Evolutionary conservation across 2,113 vertebrate genomes (phyloP), one percentile per base, ranked within the genome.

Genomic region (Tinamus guttatus): DNA sequence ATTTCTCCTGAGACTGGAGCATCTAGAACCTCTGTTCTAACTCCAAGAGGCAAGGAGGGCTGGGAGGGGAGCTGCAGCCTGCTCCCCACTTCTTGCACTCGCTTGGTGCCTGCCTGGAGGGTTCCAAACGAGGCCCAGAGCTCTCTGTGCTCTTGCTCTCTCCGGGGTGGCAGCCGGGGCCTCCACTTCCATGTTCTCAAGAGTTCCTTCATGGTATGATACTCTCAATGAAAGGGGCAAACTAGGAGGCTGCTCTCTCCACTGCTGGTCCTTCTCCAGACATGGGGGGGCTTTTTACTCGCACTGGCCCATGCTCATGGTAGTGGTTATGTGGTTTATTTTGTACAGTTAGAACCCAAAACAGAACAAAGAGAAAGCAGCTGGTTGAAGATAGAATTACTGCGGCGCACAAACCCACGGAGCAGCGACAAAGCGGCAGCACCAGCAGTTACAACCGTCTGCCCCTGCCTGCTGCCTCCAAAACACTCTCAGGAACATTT

Each of bases 321-420:
- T 40, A 85, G 43, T 22, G 36, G 13, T 62, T 70, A 38, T 11
- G 13, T 36, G 27, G 41, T 93, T 95, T 96, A 95, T 94, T 95
- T 93, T 93, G 94, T 67, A 95, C 71, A 32, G n/a, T 85, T 85
- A 83, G 68, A 73, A 74, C 80, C 30, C 63, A 85, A 94, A 81
- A 89, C n/a, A 92, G 71, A 87, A 14, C 18, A 59, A 4, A 78
- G 69, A 77, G 34, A 77, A 71, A 17, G 76, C 79, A 85, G 43
- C 58, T 64, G 49, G 22, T 34, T 34, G 47, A 49, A 24, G 49
- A 21, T 69, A 34, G 27, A 59, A 45, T 80, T 73, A 89, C 15
- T 47, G 24, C 40, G 73, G 52, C n/a, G 40, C 82, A 76, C 58
- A 85, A 52, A n/a, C 75, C 84, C 36, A 58, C 3, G 2, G 40